Evolutionary conservation across 2,113 vertebrate species (phyloP).

Genomic region (Carassius carassius): DNA sequence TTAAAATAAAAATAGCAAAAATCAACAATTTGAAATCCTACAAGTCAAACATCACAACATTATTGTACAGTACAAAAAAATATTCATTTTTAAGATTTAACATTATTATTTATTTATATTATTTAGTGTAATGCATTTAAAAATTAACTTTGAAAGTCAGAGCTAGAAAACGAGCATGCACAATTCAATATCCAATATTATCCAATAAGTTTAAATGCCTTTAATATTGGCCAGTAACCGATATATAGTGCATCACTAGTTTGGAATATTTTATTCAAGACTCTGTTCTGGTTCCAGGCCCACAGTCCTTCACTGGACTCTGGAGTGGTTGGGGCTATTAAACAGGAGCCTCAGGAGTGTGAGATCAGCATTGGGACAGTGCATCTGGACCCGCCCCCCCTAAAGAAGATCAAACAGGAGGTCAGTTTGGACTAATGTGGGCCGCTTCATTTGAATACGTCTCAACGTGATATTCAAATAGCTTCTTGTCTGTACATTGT

Average conservation of each 20-base stretch:
- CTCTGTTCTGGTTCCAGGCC: conserved; percentile 71
- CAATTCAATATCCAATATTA: not conserved
- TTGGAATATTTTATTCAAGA: conserved; percentile 7
- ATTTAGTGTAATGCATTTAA: no score
- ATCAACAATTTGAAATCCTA: no score
- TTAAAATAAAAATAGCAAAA: not conserved
- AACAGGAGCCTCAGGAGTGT: conserved; percentile 93
- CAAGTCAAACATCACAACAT: not conserved
- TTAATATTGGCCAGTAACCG: not conserved
- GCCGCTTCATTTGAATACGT: conserved; percentile 17
- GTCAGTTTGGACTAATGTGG: conserved; percentile 64
- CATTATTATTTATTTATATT: no score
- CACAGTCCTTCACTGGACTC: conserved; percentile 81
- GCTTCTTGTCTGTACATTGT: not conserved
- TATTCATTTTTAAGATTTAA: not conserved
- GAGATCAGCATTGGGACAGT: conserved; percentile 78
- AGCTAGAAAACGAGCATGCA: no score
- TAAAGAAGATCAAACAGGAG: conserved; percentile 99
- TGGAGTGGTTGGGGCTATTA: conserved; percentile 88
- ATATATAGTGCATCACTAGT: not conserved
- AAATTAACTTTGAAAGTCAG: no score
- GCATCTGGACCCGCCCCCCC: conserved; percentile 81
- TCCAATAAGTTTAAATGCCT: not conserved
- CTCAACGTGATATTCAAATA: conserved; percentile 34
- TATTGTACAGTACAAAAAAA: not conserved